phyloP scores from a whole-genome alignment of 2,113 vertebrate species.

The Dicerorhinus sumatrensis region DNA sequence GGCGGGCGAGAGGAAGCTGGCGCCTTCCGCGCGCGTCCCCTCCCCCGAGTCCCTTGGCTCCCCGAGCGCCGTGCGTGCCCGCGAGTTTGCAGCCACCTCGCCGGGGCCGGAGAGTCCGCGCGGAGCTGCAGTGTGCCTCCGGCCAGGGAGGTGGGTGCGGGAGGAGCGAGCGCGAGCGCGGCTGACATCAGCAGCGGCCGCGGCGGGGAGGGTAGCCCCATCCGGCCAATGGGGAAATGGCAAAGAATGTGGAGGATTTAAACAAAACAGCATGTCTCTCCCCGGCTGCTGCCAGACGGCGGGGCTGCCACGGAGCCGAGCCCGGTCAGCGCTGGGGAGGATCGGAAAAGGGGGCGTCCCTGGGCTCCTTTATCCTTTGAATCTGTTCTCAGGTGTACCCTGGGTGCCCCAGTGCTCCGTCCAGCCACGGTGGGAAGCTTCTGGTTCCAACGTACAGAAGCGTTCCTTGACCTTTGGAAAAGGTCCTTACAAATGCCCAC shows the following conservation, averaged over 20 bases:
- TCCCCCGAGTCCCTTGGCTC: conserved; percentile 56
- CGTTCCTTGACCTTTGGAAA: conserved; percentile 41
- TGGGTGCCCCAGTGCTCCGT: neutral
- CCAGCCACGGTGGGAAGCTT: neutral
- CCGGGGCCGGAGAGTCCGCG: conserved; percentile 61
- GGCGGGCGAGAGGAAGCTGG: conserved; percentile 44
- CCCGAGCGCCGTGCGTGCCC: conserved; percentile 69
- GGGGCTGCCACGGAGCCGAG: conserved; percentile 73
- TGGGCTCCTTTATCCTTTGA: neutral
- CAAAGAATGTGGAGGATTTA: conserved; percentile 83
- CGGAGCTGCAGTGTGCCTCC: conserved; percentile 78
- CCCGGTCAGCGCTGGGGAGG: conserved; percentile 67
- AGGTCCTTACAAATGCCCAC: conserved; percentile 13
- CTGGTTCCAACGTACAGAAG: neutral
- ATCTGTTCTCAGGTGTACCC: neutral
- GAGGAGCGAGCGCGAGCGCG: conserved; percentile 74
- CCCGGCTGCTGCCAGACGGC: conserved; percentile 34
- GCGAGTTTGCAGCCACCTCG: conserved; percentile 75
- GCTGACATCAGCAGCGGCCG: conserved; percentile 88
- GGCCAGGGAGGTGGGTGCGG: conserved; percentile 77
- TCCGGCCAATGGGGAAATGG: conserved; percentile 85
- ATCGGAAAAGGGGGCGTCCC: neutral
- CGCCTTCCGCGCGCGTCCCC: conserved; percentile 65
- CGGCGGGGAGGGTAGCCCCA: conserved; percentile 84
- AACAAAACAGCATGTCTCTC: conserved; percentile 82